These are phyloP conservation scores for Agapornis canus DNA, from an alignment of 2,797 vertebrate species.

Conservation along the genomic window DNA sequence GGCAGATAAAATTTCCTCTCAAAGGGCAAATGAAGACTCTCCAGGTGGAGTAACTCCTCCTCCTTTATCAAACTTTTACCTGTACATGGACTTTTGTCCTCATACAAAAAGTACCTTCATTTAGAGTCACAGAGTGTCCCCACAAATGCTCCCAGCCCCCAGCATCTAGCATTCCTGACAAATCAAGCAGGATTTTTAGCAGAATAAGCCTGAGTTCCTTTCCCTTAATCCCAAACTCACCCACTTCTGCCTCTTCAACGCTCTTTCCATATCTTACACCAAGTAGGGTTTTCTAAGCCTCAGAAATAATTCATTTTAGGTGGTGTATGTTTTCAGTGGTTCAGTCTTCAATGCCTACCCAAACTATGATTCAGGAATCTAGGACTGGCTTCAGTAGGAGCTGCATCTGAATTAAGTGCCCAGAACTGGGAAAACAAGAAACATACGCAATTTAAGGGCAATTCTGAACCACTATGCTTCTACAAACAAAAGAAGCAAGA, in stretches of 20 bases:
- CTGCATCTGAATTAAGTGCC: background rate
- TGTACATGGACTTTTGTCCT: background rate
- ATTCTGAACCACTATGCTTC: background rate
- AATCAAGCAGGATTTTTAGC: slow-evolving; percentile 11
- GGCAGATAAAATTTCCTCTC: background rate
- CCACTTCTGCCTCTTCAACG: background rate
- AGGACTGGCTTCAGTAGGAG: background rate
- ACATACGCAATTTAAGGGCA: background rate
- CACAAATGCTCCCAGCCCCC: background rate
- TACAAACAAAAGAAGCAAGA: background rate
- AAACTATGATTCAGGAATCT: background rate
- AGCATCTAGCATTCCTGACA: background rate
- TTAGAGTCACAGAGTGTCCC: background rate
- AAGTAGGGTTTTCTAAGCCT: background rate
- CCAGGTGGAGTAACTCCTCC: background rate
- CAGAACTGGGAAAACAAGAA: background rate
- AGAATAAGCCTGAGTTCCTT: slow-evolving; percentile 2
- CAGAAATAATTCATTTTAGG: background rate
- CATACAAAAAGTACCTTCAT: background rate
- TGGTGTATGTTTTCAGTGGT: background rate
- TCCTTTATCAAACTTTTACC: background rate
- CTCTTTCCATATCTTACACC: background rate
- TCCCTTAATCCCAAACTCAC: background rate
- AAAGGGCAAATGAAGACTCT: background rate
- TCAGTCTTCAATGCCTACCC: background rate